Conservation (phyloP, 2,888 invertebrate genomes). For the Cepaea hortensis region DNA sequence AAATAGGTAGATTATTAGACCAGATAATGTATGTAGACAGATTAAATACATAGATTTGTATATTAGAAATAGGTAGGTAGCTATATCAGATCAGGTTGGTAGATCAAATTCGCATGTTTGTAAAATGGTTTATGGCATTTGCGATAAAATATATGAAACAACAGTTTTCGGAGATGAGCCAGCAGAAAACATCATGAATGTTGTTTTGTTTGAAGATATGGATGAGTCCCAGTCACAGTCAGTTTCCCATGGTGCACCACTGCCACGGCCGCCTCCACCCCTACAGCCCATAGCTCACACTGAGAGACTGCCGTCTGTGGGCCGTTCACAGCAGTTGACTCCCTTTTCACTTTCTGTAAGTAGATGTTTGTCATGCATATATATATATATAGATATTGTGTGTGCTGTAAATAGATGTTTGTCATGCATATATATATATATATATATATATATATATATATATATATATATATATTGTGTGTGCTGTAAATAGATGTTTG, state of each 20-base stretch:
- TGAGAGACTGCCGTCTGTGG: conserved; percentile 60
- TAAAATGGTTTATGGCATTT: no score
- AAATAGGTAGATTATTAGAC: no score
- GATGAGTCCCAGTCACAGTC: conserved; percentile 42
- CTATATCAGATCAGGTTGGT: no score
- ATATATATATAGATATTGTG: neutral
- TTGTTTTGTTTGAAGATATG: conserved; percentile 27
- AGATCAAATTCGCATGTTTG: no score
- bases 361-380: neutral
- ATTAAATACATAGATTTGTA: no score
- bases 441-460: no score
- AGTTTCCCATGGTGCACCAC: neutral
- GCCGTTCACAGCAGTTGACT: conserved; percentile 66
- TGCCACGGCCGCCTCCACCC: conserved; percentile 53
- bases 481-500: no score
- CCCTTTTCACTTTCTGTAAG: conserved; percentile 72
- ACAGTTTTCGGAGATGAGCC: neutral
- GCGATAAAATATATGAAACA: neutral
- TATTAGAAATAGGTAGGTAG: no score
- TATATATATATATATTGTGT: neutral
- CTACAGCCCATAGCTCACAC: conserved; percentile 52
- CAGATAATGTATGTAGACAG: no score
- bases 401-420: no score
- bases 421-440: no score
- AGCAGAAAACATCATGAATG: neutral